Conservation (phyloP, 2,113 vertebrate genomes). For the Columba livia region DNA sequence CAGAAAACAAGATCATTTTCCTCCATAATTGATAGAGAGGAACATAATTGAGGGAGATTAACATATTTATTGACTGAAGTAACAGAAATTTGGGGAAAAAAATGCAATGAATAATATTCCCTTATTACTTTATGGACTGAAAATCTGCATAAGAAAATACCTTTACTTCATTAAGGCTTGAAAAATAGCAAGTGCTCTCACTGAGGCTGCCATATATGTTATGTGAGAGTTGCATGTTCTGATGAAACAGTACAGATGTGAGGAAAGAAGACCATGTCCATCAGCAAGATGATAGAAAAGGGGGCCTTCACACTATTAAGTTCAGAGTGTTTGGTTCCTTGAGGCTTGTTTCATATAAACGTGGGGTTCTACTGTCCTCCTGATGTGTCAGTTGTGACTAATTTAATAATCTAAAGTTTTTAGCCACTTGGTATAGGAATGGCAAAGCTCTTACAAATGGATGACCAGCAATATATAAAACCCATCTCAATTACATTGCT, state of each 20-base stretch:
- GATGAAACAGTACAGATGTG: not conserved
- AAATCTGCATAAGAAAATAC: not conserved
- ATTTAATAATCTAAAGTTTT: not conserved
- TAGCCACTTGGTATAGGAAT: not conserved
- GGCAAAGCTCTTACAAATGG: slow-evolving; percentile 3
- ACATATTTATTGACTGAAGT: not conserved
- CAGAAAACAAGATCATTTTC: not conserved
- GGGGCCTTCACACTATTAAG: not conserved
- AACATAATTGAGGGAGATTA: not conserved
- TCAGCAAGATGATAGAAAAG: not conserved
- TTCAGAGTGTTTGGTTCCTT: not conserved
- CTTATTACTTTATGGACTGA: not conserved
- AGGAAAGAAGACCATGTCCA: not conserved
- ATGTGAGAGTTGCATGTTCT: not conserved
- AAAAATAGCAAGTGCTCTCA: not conserved
- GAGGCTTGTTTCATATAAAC: not conserved
- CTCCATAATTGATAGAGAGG: not conserved
- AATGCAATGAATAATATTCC: not conserved
- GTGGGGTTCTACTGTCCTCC: not conserved
- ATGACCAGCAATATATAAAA: slow-evolving; percentile 35
- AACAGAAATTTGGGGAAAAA: not conserved
- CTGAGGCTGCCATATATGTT: not conserved
- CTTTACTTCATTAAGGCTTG: not conserved
- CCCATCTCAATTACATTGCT: slow-evolving; percentile 9
- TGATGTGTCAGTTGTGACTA: not conserved